Evolutionary conservation across 2,888 invertebrate genomes (phyloP), one percentile per base, ranked within the genome.

Genomic region (Cotesia congregata): DNA sequence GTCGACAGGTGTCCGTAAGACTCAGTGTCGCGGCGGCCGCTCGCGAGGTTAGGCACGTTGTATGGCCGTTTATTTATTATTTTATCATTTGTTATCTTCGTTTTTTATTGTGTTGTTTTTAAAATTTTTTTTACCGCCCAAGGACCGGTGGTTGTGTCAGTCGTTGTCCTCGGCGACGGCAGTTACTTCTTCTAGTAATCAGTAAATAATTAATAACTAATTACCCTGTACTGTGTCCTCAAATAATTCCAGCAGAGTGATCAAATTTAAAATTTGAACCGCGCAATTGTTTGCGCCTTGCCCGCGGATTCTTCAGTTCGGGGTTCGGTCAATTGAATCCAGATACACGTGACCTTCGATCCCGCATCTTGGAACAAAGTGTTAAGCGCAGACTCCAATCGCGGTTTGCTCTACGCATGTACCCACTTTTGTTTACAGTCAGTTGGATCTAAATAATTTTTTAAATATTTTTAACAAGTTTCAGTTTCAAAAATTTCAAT

Each of bases 21-120:
- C 83, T 87, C 89, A 89, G 89, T 89, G 86, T 88, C 86, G 89
- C 89, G 87, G 86, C 88, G 84, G 86, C 89, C 86, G 89, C 86
- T 88, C 88, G 87, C 86, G 88, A 88, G 85, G 86, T 86, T 87
- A 85, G 88, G 83, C 80, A 83, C 77, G 83, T 80, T 80, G 80
- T 76, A 78, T 41, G 76, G 79, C 80, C 80, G 79, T 80, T 80
- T 79, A 82, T 80, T 74, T 80, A 76, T 61, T 80, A 75, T 77
- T 78, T 71, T 61, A 74, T 77, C 61, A 67, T 70, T 72, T 76
- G 73, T 72, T 78, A 68, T 50, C 50, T 65, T 39, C n/a, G n/a
- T 72, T 65, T 17, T 71, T 15, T 30, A 17, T 61, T 15, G 61
- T 61, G 17, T 40, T 67, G n/a, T 7, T n/a, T 64, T 20, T 65